Percentiles rank a stretch among this genome's conserved stretches.
These are phyloP conservation scores for Falcaria lacertinaria DNA, from an alignment of 2,888 invertebrate genomes.

Conservation along the genomic window DNA sequence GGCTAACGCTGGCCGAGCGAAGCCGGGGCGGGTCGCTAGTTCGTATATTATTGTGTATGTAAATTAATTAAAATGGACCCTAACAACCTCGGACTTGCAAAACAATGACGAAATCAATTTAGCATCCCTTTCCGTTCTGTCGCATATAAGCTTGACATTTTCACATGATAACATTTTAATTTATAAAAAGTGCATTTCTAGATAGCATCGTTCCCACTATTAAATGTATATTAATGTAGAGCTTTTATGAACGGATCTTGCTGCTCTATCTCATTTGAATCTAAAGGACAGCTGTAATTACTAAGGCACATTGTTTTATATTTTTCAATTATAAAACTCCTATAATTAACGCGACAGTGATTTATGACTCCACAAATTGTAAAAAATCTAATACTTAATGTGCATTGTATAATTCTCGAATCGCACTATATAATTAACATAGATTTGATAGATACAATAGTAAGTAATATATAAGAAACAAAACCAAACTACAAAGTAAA, in stretches of 20 bases:
- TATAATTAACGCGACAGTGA: too few relatives aligned
- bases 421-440: too few relatives aligned
- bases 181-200: constrained; percentile 13
- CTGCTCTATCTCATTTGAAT: constrained; percentile 10
- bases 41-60: too few relatives aligned
- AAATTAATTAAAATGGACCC: too few relatives aligned
- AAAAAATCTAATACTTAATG: too few relatives aligned
- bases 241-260: constrained; percentile 11
- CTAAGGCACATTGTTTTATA: not conserved
- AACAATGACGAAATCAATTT: not conserved
- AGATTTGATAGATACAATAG: too few relatives aligned
- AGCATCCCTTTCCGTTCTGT: not conserved
- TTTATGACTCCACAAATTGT: too few relatives aligned
- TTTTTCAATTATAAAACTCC: not conserved
- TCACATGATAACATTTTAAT: constrained; percentile 21
- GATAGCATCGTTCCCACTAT: constrained; percentile 45
- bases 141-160: not conserved
- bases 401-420: too few relatives aligned
- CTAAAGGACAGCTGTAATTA: not conserved
- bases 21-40: too few relatives aligned
- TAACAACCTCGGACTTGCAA: not conserved
- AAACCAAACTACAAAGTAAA: too few relatives aligned
- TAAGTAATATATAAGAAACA: too few relatives aligned
- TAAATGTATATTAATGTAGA: constrained; percentile 37
- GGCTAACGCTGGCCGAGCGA: too few relatives aligned